Evolutionary conservation across 2,797 vertebrate genomes (phyloP).

Genomic region (Tragopan temminckii): DNA sequence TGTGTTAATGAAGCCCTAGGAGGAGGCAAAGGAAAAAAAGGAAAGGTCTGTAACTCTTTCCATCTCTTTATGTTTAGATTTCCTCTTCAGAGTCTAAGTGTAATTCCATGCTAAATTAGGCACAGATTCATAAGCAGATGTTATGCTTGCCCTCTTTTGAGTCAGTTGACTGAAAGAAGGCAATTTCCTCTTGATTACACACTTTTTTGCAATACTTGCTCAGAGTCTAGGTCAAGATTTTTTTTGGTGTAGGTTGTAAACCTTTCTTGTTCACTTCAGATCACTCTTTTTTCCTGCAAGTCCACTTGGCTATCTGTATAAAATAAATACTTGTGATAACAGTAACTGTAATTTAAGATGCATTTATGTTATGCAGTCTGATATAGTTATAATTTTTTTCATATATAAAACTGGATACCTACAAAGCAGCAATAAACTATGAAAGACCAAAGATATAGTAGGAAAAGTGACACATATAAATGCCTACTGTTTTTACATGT

Average conservation of each 20-base stretch:
- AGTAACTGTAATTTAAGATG: neutral
- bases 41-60: neutral
- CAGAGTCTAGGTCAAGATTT: neutral
- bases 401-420: neutral
- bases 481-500: neutral
- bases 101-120: neutral
- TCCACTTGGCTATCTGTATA: neutral
- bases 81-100: neutral
- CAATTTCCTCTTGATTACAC: neutral
- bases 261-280: neutral
- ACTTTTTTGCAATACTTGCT: neutral
- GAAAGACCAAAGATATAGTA: neutral
- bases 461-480: neutral
- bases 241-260: neutral
- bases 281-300: neutral
- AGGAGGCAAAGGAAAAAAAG: neutral
- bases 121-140: neutral
- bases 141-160: neutral
- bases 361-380: neutral
- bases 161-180: neutral
- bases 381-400: neutral
- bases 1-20: neutral
- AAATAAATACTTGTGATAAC: neutral
- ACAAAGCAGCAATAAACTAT: neutral
- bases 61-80: neutral